These are phyloP conservation scores for Oligia strigilis DNA, from an alignment of 2,888 invertebrate genomes.

Conservation along the genomic window DNA sequence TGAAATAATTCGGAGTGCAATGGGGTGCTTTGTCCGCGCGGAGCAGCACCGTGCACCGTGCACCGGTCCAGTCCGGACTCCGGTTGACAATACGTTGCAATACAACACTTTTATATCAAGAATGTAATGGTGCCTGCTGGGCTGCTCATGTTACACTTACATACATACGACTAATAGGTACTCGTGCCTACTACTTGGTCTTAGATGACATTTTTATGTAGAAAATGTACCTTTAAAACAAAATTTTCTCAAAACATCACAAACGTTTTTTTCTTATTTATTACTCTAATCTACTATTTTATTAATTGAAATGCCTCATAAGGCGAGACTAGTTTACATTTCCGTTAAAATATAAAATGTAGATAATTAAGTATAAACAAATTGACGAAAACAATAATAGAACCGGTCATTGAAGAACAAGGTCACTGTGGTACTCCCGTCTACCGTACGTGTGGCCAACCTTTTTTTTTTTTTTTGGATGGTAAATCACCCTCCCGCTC, in stretches of 20 bases:
- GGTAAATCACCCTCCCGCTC: too few relatives aligned
- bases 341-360: not conserved
- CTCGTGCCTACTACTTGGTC: not conserved
- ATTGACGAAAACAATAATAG: conserved; percentile 48
- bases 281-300: not conserved
- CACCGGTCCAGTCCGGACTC: not conserved
- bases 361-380: not conserved
- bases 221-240: not conserved
- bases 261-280: not conserved
- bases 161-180: not conserved
- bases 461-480: too few relatives aligned
- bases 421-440: conserved; percentile 17
- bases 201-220: not conserved
- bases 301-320: not conserved
- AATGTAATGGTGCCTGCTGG: not conserved
- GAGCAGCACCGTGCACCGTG: not conserved
- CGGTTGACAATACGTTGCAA: conserved; percentile 6
- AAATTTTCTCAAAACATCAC: not conserved
- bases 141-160: conserved; percentile 1
- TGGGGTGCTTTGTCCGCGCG: conserved; percentile 22
- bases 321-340: not conserved
- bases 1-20: conserved; percentile 8
- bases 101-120: not conserved
- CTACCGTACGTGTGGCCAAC: not conserved
- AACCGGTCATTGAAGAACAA: conserved; percentile 52